Evolutionary conservation across 2,113 vertebrate species (phyloP).

Genomic region (Promerops cafer): DNA sequence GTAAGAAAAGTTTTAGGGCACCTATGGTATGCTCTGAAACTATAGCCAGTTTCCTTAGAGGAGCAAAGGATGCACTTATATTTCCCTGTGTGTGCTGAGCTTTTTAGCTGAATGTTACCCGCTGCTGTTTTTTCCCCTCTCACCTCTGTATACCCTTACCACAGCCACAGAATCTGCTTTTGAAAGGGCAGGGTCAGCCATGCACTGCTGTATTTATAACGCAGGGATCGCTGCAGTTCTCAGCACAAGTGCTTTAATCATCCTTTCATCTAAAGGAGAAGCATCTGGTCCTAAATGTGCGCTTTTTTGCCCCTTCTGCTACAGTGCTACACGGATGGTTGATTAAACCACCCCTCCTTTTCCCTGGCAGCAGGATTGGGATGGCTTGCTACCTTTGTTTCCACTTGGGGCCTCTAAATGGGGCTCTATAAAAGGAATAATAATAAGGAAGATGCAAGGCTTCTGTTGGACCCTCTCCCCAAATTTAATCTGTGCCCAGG

Average conservation of each 20-base stretch:
- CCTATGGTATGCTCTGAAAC: background rate
- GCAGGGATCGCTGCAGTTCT: background rate
- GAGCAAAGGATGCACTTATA: background rate
- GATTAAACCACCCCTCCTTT: conserved; percentile 32
- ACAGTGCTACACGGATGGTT: conserved; percentile 12
- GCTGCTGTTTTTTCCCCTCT: background rate
- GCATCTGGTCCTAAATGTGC: conserved; percentile 53
- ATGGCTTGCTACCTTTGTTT: conserved; percentile 50
- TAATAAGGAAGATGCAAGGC: conserved; percentile 12
- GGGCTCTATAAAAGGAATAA: background rate
- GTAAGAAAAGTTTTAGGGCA: background rate
- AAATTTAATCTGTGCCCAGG: background rate
- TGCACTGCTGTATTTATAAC: background rate
- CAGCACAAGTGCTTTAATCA: conserved; percentile 42
- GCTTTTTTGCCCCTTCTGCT: conserved; percentile 47
- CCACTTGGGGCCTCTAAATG: conserved; percentile 42
- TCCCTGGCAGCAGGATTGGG: conserved; percentile 35
- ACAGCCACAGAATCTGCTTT: background rate
- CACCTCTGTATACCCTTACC: background rate
- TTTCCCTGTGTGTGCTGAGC: background rate
- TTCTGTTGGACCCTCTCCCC: background rate
- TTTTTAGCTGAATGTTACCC: background rate
- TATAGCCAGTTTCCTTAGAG: background rate
- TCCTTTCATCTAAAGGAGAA: conserved; percentile 44
- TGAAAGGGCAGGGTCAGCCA: background rate